These are phyloP conservation scores for Heliothis virescens DNA, from an alignment of 1,140 invertebrate genomes.

Conservation along the genomic window DNA sequence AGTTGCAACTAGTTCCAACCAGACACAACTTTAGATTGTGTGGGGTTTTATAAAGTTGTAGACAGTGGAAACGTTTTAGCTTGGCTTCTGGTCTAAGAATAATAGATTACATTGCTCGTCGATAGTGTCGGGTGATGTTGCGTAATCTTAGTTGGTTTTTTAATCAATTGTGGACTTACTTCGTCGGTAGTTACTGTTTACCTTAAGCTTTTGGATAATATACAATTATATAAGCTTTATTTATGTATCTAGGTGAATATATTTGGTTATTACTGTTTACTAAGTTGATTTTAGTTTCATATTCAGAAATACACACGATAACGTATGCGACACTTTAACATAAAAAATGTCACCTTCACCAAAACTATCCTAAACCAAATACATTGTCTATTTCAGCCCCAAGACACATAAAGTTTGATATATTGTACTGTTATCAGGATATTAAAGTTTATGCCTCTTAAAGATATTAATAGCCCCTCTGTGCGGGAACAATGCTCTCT, in stretches of 20 bases:
- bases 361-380: neutral
- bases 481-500: constrained; percentile 22
- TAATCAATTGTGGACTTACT: neutral
- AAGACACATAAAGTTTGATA: constrained; percentile 26
- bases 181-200: neutral
- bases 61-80: neutral
- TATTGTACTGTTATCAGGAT: constrained; percentile 27
- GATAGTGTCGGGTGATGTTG: neutral
- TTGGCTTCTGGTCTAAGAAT: neutral
- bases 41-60: constrained; percentile 12
- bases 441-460: constrained; percentile 39
- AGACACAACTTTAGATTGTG: constrained; percentile 18
- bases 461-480: constrained; percentile 22
- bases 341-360: constrained; percentile 11
- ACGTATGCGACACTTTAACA: neutral
- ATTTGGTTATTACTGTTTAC: too few relatives aligned
- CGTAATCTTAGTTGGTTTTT: neutral
- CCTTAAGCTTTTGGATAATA: too few relatives aligned
- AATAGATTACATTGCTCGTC: neutral
- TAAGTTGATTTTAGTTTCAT: too few relatives aligned
- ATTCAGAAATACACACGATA: neutral
- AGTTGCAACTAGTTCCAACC: constrained; percentile 14
- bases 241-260: too few relatives aligned
- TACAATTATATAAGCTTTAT: too few relatives aligned
- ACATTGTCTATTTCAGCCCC: constrained; percentile 7